phyloP scores from a whole-genome alignment of 2,888 invertebrate species.

The Chymomyza fuscimana region DNA sequence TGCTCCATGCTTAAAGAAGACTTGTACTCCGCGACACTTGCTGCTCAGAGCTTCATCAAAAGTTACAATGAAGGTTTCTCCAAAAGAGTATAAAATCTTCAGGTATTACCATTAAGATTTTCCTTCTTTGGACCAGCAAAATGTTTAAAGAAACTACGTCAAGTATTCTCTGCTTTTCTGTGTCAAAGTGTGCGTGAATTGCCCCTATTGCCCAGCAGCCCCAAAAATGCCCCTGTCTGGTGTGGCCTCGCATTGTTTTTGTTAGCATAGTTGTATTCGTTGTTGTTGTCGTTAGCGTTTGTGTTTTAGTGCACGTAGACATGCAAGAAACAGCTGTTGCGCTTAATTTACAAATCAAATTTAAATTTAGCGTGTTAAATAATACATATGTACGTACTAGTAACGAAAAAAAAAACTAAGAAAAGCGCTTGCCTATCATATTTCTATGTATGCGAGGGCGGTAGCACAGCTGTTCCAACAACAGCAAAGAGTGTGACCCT shows the following conservation, averaged over 20 bases:
- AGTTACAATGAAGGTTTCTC: no score
- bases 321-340: constrained; percentile 47
- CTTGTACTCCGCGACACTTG: no score
- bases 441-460: not conserved
- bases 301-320: constrained; percentile 10
- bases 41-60: no score
- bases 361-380: constrained; percentile 10
- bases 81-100: not conserved
- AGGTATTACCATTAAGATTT: not conserved
- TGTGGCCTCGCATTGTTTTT: not conserved
- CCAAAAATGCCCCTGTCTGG: not conserved
- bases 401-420: constrained; percentile 30
- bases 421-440: constrained; percentile 13
- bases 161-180: constrained; percentile 1
- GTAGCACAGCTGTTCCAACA: not conserved
- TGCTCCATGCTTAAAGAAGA: no score
- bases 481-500: not conserved
- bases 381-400: not conserved
- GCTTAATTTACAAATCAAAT: constrained; percentile 33
- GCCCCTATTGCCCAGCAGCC: constrained; percentile 7
- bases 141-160: not conserved
- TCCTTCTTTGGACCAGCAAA: not conserved
- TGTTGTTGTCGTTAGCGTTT: not conserved
- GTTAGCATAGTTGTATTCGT: not conserved
- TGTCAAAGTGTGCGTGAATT: constrained; percentile 19